Conservation (phyloP, 2,888 invertebrate species). For the Eupithecia inturbata region DNA sequence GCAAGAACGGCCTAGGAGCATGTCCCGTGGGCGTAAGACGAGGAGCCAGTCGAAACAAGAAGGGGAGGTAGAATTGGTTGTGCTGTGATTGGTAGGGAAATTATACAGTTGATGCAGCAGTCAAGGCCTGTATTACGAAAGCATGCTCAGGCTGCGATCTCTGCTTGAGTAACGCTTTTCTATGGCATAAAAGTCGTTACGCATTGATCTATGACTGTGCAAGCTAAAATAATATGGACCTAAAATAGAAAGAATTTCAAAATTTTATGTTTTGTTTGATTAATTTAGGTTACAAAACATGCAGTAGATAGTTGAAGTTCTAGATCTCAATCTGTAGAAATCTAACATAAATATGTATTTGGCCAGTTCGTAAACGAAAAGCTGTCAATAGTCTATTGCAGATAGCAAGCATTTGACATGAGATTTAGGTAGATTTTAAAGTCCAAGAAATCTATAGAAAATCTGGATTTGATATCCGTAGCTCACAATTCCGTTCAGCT, state of each 20-base stretch:
- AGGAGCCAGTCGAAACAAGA: slow-evolving; percentile 69
- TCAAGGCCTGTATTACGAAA: background rate
- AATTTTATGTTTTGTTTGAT: background rate
- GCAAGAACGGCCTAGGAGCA: slow-evolving; percentile 71
- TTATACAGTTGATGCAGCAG: slow-evolving; percentile 59
- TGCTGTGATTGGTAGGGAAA: slow-evolving; percentile 49
- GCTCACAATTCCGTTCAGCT: background rate
- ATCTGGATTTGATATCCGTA: background rate
- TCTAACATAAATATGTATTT: background rate
- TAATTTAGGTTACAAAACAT: background rate
- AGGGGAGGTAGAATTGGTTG: background rate
- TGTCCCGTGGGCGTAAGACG: slow-evolving; percentile 73
- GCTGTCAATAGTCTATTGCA: background rate
- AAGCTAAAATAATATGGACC: background rate
- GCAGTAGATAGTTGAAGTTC: background rate
- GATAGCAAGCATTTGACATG: background rate
- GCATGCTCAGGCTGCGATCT: slow-evolving; percentile 44
- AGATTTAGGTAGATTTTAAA: background rate
- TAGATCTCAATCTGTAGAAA: slow-evolving; percentile 1
- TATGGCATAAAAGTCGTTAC: background rate
- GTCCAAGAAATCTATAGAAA: background rate
- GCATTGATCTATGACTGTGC: background rate
- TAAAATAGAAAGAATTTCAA: background rate
- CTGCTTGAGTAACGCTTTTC: slow-evolving; percentile 54
- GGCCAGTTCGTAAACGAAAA: background rate